Evolutionary conservation across 1,140 invertebrate species (phyloP).

Genomic region (Lerema accius): DNA sequence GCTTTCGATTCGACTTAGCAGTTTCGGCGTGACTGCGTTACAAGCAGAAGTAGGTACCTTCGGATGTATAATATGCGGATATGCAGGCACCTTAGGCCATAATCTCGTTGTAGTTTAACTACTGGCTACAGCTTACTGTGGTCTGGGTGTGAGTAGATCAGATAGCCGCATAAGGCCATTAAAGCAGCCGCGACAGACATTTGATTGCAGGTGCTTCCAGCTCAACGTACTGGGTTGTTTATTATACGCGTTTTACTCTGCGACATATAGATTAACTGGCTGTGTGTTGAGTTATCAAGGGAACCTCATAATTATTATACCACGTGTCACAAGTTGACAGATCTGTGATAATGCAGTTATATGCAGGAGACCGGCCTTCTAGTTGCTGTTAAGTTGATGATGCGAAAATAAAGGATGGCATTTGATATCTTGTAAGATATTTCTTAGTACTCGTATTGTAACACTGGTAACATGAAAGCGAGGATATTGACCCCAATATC

Average conservation of each 20-base stretch:
- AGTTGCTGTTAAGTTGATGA: constrained; percentile 46
- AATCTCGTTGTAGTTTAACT: neutral
- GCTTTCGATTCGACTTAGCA: too few species aligned
- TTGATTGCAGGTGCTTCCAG: constrained; percentile 57
- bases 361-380: constrained; percentile 24
- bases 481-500: too few species aligned
- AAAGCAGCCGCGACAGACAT: constrained; percentile 56
- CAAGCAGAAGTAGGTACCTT: too few species aligned
- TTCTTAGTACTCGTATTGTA: too few species aligned
- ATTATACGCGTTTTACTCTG: constrained; percentile 55
- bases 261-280: constrained; percentile 45
- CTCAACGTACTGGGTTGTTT: constrained; percentile 46
- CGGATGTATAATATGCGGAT: too few species aligned
- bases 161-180: constrained; percentile 59
- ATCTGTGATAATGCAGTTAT: constrained; percentile 60
- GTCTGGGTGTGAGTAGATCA: constrained; percentile 36
- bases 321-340: constrained; percentile 67
- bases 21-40: too few species aligned
- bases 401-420: constrained; percentile 51
- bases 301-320: constrained; percentile 62
- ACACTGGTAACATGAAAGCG: too few species aligned
- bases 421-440: too few species aligned
- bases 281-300: constrained; percentile 50
- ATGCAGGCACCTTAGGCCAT: too few species aligned
- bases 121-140: constrained; percentile 30